Evolutionary conservation across 2,888 invertebrate genomes (phyloP), one percentile per base, ranked within the genome.

Genomic region (Keiferia lycopersicella): DNA sequence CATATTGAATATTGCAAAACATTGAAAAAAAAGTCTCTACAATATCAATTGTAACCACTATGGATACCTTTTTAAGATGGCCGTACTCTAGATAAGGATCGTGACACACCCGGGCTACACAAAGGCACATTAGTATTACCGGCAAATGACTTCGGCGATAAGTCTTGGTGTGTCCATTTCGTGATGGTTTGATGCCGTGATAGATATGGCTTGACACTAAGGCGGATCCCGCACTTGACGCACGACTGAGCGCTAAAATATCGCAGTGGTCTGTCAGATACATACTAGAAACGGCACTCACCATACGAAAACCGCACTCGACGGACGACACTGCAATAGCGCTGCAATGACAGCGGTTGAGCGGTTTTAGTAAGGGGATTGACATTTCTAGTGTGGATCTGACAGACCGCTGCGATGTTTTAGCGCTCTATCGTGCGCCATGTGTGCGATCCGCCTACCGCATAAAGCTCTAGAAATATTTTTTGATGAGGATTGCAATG

Each of bases 91-190:
- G 80, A 82, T 81, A 76, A 73, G 66, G 68, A 80, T 80, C 80
- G 66, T 66, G 71, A 77, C 72, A 76, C 73, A 73, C 74, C 72
- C 73, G 67, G 71, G 65, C 71, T 67, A 74, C 74, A 83, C 78
- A 80, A 80, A 76, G 76, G 73, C 68, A 68, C 81, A 82, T 83
- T 80, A 83, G 78, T 79, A 78, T 76, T 77, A 79, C 74, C 72
- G 73, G 75, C 73, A 74, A 77, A 79, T 75, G 76, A 71, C 77
- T 71, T 69, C 64, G 64, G 56, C 67, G 62, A 67, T 69, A 68
- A 67, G 66, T 70, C 71, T 70, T 64, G 68, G 69, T 69, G 62
- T 67, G 62, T 56, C 65, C n/a, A 41, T 11, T 7, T 68, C 69
- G 69, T 71, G 70, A 69, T 67, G 72, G 68, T 68, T 70, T 71